phyloP scores from a whole-genome alignment of 2,797 vertebrate species.

The Enteromius argenteus region DNA sequence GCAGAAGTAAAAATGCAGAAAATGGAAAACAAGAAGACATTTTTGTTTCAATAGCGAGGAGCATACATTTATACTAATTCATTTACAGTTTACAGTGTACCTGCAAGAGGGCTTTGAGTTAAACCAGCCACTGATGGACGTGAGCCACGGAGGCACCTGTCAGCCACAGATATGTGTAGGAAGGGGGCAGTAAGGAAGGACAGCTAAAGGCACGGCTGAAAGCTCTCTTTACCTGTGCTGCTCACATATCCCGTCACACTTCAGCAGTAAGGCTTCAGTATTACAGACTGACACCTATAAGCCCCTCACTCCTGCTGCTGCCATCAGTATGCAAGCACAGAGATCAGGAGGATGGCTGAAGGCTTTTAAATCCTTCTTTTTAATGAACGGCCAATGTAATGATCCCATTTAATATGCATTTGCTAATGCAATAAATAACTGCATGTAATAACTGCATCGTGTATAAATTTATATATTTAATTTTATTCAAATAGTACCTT shows the following conservation, averaged over 20 bases:
- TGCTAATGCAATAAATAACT: background rate
- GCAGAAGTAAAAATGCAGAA: background rate
- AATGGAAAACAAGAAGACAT: background rate
- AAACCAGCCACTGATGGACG: background rate
- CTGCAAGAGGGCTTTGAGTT: background rate
- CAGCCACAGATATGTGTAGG: conserved; percentile 14
- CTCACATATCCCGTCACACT: conserved; percentile 46
- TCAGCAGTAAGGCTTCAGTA: conserved; percentile 31
- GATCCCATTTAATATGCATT: background rate
- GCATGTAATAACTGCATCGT: background rate
- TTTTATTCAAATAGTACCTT: background rate
- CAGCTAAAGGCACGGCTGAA: conserved; percentile 32
- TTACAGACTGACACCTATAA: conserved; percentile 19
- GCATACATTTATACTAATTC: too few relatives aligned
- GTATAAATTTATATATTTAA: background rate
- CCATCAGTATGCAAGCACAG: background rate
- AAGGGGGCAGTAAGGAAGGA: background rate
- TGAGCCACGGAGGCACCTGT: conserved; percentile 27
- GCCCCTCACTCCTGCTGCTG: background rate
- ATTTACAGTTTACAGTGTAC: background rate
- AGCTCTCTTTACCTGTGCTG: conserved; percentile 48
- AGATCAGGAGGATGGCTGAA: background rate
- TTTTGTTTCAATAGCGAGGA: background rate
- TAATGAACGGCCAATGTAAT: background rate
- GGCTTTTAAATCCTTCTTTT: background rate